Evolutionary conservation across 2,113 vertebrate species (phyloP), one percentile per base, ranked within the genome.

Genomic region (Platichthys stellatus): DNA sequence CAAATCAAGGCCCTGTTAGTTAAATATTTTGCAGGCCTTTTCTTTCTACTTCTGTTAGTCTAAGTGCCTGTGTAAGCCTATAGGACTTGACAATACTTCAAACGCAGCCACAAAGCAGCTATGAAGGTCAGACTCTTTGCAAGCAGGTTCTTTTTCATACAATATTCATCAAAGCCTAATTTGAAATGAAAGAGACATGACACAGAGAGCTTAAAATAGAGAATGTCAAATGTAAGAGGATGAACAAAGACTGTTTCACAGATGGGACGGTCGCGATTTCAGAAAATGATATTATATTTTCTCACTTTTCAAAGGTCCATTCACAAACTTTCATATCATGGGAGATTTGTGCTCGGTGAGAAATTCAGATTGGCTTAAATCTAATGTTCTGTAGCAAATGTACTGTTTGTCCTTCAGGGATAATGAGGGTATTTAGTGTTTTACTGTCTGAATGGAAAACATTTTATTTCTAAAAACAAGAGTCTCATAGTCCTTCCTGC

Each of bases 101-200:
- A 92, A 90, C 59, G 38, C 80, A 21, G 71, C 65, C 45, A 80
- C 78, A 81, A 64, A 90, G 80, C 87, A 76, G 82, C 75, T 65
- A 80, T 87, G 90, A 93, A 92, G 91, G 91, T 89, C 89, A 89
- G 78, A 74, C 71, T 85, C 84, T 84, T 78, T 83, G 75, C 72
- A n/a, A 67, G 75, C 79, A 81, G 84, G 81, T 88, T 87, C 76
- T 63, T 88, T 86, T 89, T 91, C 92, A 93, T 92, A 84, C 73
- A 93, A 91, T 92, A 92, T 92, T 90, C 88, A 93, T 92, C 91
- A 92, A 91, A 87, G 87, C 76, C 79, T 89, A 90, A 90, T 91
- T 91, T 89, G 65, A 88, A 88, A 90, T 88, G 72, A 93, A 93
- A 89, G 80, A 89, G 80, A 87, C 74, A 86, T 85, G 85, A 84